phyloP scores from a whole-genome alignment of 2,113 vertebrate genomes.

The Microtus oregoni region DNA sequence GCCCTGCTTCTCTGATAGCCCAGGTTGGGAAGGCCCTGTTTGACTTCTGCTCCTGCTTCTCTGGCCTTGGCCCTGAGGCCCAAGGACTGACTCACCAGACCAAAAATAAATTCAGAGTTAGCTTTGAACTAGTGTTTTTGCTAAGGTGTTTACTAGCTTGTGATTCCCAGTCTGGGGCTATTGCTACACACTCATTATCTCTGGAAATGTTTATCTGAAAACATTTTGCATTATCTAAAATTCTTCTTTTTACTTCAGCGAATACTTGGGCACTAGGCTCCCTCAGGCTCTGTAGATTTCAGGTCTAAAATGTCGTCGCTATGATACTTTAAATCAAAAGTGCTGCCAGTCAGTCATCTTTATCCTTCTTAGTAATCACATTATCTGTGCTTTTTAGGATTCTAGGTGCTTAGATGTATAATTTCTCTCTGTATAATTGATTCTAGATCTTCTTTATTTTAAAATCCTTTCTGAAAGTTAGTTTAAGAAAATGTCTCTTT shows the following conservation, averaged over 20 bases:
- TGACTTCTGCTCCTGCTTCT: neutral
- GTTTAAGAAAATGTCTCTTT: neutral
- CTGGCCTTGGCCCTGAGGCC: constrained; percentile 68
- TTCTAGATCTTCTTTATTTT: neutral
- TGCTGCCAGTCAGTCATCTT: constrained; percentile 32
- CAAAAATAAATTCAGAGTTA: constrained; percentile 78
- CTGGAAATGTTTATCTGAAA: constrained; percentile 43
- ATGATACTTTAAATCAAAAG: constrained; percentile 33
- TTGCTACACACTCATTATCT: constrained; percentile 14
- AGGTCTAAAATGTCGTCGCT: constrained; percentile 11
- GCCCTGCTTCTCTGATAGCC: neutral
- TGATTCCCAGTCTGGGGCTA: constrained; percentile 75
- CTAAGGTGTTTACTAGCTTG: constrained; percentile 73
- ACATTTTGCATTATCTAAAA: constrained; percentile 17
- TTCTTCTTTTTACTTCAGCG: constrained; percentile 2
- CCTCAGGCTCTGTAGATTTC: constrained; percentile 58
- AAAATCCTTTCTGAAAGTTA: constrained; percentile 25
- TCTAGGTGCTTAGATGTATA: neutral
- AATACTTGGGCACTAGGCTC: constrained; percentile 58
- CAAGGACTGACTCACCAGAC: constrained; percentile 79
- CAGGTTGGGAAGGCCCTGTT: neutral
- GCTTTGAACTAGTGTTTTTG: constrained; percentile 76
- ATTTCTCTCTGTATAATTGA: neutral
- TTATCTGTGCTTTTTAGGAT: neutral
- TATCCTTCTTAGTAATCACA: constrained; percentile 5